phyloP scores from a whole-genome alignment of 2,888 invertebrate species.

The Silvanus unidentatus region DNA sequence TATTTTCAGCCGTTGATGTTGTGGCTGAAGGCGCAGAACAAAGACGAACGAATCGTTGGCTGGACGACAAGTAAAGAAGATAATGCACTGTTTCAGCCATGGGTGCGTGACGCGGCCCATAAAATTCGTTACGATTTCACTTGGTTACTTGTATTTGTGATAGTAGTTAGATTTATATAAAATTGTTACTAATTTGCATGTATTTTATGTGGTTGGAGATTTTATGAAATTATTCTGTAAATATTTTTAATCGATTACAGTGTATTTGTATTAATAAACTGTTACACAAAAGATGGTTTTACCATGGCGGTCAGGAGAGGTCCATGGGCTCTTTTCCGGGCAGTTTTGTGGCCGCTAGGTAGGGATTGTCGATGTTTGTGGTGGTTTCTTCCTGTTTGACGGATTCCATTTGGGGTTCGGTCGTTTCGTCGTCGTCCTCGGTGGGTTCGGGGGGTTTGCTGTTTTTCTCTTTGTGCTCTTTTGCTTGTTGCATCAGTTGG shows the following conservation, averaged over 20 bases:
- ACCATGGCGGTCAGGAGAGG: constrained; percentile 19
- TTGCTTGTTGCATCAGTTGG: constrained; percentile 40
- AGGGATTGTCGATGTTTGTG: constrained; percentile 66
- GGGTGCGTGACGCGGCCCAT: constrained; percentile 22
- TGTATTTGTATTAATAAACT: no score
- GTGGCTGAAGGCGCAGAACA: constrained; percentile 73
- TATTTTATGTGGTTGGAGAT: no score
- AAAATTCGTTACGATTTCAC: constrained; percentile 9
- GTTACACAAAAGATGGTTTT: no score
- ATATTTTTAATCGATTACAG: no score
- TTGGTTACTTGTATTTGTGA: constrained; percentile 16
- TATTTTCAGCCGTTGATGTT: constrained; percentile 75
- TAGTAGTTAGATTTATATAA: constrained; percentile 9
- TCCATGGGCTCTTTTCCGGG: constrained; percentile 36
- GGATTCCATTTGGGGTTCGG: constrained; percentile 32
- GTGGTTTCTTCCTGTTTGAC: constrained; percentile 45
- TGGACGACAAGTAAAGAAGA: constrained; percentile 69
- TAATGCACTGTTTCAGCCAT: constrained; percentile 52
- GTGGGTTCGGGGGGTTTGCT: constrained; percentile 21
- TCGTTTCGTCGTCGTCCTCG: constrained; percentile 29
- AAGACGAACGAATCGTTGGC: constrained; percentile 64
- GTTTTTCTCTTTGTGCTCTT: constrained; percentile 33
- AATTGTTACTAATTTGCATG: not conserved
- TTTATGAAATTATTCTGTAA: no score
- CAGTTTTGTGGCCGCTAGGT: constrained; percentile 50